Evolutionary conservation across 1,140 invertebrate genomes (phyloP).

Genomic region (Heliconius eleuchia): DNA sequence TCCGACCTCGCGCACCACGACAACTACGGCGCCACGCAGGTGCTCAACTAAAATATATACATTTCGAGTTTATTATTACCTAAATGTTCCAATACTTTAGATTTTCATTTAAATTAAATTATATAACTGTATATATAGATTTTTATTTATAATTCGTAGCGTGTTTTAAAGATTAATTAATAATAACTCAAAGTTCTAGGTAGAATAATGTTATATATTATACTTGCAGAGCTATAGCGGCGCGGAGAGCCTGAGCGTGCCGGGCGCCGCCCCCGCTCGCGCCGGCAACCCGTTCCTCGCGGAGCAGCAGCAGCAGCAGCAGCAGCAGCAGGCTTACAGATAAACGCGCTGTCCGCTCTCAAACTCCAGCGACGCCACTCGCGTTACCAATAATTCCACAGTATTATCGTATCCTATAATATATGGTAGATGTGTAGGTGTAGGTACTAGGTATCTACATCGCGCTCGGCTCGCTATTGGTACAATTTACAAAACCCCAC

Average conservation of each 20-base stretch:
- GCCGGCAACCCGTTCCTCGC: conserved; percentile 64
- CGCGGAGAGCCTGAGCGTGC: conserved; percentile 67
- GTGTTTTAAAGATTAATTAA: neutral
- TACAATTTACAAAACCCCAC: neutral
- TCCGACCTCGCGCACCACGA: conserved; percentile 88
- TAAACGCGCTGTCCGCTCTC: conserved; percentile 39
- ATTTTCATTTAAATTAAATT: too few species aligned
- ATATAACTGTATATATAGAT: too few species aligned
- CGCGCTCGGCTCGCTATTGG: too few species aligned
- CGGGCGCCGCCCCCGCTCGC: conserved; percentile 54
- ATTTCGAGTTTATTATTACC: too few species aligned
- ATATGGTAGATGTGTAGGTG: neutral
- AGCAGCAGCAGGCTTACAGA: conserved; percentile 49
- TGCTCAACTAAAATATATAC: conserved; percentile 11
- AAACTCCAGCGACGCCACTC: neutral
- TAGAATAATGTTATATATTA: neutral
- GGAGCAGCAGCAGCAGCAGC: conserved; percentile 39
- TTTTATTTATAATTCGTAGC: too few species aligned
- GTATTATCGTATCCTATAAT: conserved; percentile 25
- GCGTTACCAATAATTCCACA: conserved; percentile 12
- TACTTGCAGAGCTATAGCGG: conserved; percentile 63
- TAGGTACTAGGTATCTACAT: too few species aligned
- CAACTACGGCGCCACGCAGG: conserved; percentile 86
- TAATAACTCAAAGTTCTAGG: neutral
- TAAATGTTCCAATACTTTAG: too few species aligned